Base-by-base conservation (phyloP, 2,888 invertebrate species). In the Agrilus cyanescens region DNA sequence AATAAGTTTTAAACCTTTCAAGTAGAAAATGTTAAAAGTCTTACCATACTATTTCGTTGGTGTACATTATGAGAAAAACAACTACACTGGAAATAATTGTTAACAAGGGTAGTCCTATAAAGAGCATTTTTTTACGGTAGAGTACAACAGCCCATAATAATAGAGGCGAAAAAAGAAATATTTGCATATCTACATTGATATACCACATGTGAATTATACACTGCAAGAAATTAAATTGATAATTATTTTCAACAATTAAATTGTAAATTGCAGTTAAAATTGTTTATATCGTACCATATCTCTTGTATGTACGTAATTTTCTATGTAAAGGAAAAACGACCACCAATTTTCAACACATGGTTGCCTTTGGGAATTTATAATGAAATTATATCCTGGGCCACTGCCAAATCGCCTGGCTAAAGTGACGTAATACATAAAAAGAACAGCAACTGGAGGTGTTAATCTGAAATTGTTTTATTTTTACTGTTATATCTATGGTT, bases 141-240 rank as follows among this genome's bases (percentile, higher is more conserved):
- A 20, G 20, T 7, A 20, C 5, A 20, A 20, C 7, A 7, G 46
- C 44, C 42, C 45, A 48, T 34, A 43, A 46, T 5, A 31, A 44
- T 4, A 57, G 41, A 2, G 60, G 62, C 41, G 63, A 55, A 12
- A 64, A 43, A 10, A 65, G 38, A 8, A 65, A 65, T 45, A 65
- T 52, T 46, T 66, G 65, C 54, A 62, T 60, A 46, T 66, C 65
- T 2, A 59, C 62, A 29, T 62, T 59, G 39, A 66, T 46, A 46
- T 65, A 66, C 64, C 65, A 66, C 1, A 62, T 57, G 37, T 59
- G 62, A 4, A 49, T 37, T 12, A 64, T 37, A 40, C 65, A 66
- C 64, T 65, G 43, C 45, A 57, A 53, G 43, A 16, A 40, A 41
- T 34, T 16, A 32, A 25, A 30, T 39, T 31, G 13, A 35, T 10